phyloP scores from a whole-genome alignment of 2,888 invertebrate species.

The Agriopis aurantiaria region DNA sequence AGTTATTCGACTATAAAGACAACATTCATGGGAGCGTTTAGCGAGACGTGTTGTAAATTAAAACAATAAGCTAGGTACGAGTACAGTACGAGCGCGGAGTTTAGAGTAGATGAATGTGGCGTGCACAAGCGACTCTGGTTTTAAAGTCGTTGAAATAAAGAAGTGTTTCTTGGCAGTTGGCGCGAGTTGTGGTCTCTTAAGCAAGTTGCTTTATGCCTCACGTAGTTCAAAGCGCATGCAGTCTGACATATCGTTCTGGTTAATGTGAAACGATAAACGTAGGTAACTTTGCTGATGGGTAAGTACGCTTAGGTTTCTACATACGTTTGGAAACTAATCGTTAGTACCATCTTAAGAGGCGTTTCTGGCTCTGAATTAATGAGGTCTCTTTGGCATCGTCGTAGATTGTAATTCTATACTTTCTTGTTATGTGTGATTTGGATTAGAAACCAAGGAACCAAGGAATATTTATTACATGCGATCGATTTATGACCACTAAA shows the following conservation, averaged over 20 bases:
- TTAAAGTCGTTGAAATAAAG: slow-evolving; percentile 58
- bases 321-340: slow-evolving; percentile 52
- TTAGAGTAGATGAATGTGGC: slow-evolving; percentile 46
- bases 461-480: too few species aligned
- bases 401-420: background rate
- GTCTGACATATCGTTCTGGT: slow-evolving; percentile 71
- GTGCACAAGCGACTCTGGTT: slow-evolving; percentile 56
- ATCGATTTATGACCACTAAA: too few species aligned
- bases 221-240: slow-evolving; percentile 71
- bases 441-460: background rate
- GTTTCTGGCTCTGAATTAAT: slow-evolving; percentile 54
- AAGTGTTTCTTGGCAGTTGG: slow-evolving; percentile 52
- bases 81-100: slow-evolving; percentile 48
- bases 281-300: slow-evolving; percentile 58
- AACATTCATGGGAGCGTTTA: slow-evolving; percentile 62
- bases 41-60: slow-evolving; percentile 69
- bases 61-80: slow-evolving; percentile 62
- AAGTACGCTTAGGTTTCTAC: slow-evolving; percentile 45
- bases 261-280: slow-evolving; percentile 73
- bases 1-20: slow-evolving; percentile 66
- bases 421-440: background rate
- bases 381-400: slow-evolving; percentile 44
- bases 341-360: slow-evolving; percentile 53
- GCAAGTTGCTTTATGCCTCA: slow-evolving; percentile 68
- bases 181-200: slow-evolving; percentile 58